Percentiles rank a stretch among this genome's conserved stretches.
Conservation (phyloP, 2,113 vertebrate species). For the Cynoglossus semilaevis region DNA sequence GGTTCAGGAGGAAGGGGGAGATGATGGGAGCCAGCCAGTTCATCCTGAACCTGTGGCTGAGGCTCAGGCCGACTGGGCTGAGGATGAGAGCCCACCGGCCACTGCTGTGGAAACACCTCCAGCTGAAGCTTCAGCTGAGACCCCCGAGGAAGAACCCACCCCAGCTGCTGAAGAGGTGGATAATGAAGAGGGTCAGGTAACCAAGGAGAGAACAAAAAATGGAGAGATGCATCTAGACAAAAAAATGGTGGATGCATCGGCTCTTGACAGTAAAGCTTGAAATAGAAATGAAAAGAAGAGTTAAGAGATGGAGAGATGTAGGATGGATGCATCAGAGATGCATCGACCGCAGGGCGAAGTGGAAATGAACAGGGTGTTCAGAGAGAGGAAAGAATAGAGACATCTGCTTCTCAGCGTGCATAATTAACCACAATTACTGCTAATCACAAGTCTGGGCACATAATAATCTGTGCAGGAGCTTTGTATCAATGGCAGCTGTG, state of each 20-base stretch:
- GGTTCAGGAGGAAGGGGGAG: conserved; percentile 55
- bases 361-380: conserved; percentile 39
- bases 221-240: conserved; percentile 65
- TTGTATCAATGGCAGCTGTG: conserved; percentile 16
- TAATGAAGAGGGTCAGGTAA: conserved; percentile 74
- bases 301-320: conserved; percentile 35
- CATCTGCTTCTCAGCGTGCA: conserved; percentile 28
- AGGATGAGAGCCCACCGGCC: conserved; percentile 44
- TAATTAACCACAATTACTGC: conserved; percentile 25
- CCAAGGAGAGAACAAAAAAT: conserved; percentile 51
- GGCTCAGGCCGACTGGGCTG: conserved; percentile 48
- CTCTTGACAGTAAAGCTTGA: conserved; percentile 48
- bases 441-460: conserved; percentile 28
- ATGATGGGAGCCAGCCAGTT: conserved; percentile 56
- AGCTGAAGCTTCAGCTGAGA: conserved; percentile 46
- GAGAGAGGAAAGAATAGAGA: conserved; percentile 27
- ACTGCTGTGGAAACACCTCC: conserved; percentile 51
- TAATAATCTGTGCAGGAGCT: conserved; percentile 24
- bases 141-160: conserved; percentile 41
- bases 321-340: conserved; percentile 69
- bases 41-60: conserved; percentile 30
- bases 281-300: conserved; percentile 28
- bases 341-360: conserved; percentile 44
- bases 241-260: conserved; percentile 62
- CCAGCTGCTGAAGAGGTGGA: conserved; percentile 47